phyloP scores from a whole-genome alignment of 2,888 invertebrate species.

The Athetis lepigone region DNA sequence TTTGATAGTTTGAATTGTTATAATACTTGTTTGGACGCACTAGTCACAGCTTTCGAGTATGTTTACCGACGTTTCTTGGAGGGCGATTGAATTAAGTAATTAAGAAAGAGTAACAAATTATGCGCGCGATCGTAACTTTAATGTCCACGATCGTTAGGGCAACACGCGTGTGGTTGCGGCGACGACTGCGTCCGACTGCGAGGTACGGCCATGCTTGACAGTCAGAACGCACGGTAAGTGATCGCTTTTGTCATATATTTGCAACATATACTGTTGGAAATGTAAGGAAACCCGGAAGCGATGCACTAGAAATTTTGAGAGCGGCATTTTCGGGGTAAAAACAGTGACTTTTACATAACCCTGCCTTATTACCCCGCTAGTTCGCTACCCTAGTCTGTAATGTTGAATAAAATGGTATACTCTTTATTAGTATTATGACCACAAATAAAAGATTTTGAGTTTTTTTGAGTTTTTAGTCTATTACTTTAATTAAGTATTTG shows the following conservation, averaged over 20 bases:
- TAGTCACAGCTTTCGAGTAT: slow-evolving; percentile 58
- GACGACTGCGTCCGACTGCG: slow-evolving; percentile 75
- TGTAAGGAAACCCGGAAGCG: slow-evolving; percentile 58
- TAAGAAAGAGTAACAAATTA: slow-evolving; percentile 41
- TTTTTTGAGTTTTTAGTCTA: no score
- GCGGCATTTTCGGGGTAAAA: slow-evolving; percentile 3
- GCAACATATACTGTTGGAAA: slow-evolving; percentile 44
- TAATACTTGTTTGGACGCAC: slow-evolving; percentile 43
- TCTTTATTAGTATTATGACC: no score
- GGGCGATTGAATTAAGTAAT: slow-evolving; percentile 55
- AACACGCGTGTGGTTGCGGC: slow-evolving; percentile 73
- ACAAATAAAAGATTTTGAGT: no score
- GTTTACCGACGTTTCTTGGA: slow-evolving; percentile 45
- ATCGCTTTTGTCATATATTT: slow-evolving; percentile 79
- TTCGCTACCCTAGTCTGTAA: no score
- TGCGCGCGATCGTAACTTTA: slow-evolving; percentile 43
- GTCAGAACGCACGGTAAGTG: slow-evolving; percentile 69
- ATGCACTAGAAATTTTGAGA: slow-evolving; percentile 15
- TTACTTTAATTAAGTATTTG: no score
- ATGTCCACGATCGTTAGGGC: slow-evolving; percentile 45
- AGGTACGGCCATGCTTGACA: slow-evolving; percentile 71
- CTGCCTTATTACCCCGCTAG: no score
- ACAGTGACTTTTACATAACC: slow-evolving; percentile 2
- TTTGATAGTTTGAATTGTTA: slow-evolving; percentile 43
- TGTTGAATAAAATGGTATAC: no score